A percentile compares a stretch with the other conserved stretches of the same genome.
Conservation (phyloP, 2,797 vertebrate genomes). For the Pipistrellus kuhlii region DNA sequence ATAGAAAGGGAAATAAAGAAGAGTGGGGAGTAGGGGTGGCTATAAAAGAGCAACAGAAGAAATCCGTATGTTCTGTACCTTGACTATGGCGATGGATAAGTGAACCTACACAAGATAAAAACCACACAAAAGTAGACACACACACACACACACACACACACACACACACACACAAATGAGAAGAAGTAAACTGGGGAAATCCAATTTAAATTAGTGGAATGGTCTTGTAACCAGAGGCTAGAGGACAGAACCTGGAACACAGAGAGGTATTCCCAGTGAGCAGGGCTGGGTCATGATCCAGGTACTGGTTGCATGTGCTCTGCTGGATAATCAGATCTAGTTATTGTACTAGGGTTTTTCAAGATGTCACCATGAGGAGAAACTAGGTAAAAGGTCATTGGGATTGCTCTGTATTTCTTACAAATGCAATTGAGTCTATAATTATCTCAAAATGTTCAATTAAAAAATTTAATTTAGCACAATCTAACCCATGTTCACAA, state of each 20-base stretch:
- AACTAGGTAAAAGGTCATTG: neutral
- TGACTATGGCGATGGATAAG: neutral
- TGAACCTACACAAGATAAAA: neutral
- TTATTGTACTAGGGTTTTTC: neutral
- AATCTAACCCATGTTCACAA: neutral
- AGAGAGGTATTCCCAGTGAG: neutral
- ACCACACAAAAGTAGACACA: neutral
- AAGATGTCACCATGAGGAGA: neutral
- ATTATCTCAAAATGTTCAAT: slow-evolving; percentile 7
- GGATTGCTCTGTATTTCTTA: slow-evolving; percentile 5
- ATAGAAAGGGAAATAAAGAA: neutral
- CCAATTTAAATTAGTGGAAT: neutral
- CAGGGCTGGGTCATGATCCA: neutral
- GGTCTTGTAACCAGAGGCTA: neutral
- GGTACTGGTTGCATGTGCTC: neutral
- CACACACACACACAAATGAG: neutral
- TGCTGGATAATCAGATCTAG: neutral
- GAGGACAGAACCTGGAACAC: neutral
- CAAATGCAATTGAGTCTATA: neutral
- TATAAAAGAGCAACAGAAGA: neutral
- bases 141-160: neutral
- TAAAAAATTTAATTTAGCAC: neutral
- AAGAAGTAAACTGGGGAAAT: neutral
- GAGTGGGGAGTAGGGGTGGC: neutral
- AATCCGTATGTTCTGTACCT: neutral